Evolutionary conservation across 2,888 invertebrate species (phyloP), one percentile per base, ranked within the genome.

Genomic region (Dendrolimus pini): DNA sequence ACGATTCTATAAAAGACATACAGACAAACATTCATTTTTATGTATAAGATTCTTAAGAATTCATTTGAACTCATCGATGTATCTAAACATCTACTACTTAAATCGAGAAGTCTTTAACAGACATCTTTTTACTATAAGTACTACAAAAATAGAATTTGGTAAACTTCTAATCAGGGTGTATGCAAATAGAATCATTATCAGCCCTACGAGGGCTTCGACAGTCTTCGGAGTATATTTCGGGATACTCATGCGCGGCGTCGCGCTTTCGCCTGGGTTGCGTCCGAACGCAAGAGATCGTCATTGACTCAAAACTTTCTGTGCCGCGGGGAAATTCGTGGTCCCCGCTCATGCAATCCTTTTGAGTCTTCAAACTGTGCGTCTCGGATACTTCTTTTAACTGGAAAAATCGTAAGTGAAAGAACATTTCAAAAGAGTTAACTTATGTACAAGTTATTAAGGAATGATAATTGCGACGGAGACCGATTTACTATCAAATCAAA

Each of bases 211-310:
- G 47, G 12, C 47, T 47, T 7, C 47, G 47, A 47, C 47, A 47
- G 47, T 47, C 47, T 47, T 47, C 47, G 47, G 47, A 47, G 6
- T 47, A 47, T 12, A 9, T 12, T 47, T 47, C 9, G 9, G 47
- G 47, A 12, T 12, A 47, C 2, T 47, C 9, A 12, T 47, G 12
- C 2, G 47, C 9, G 47, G 61, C 64, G 58, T 65, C 62, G 10
- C 66, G 65, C 59, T 61, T 64, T 53, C 74, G 69, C 0, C 78
- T 72, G 58, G 75, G 79, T 66, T 77, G 82, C 53, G 68, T 70
- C 53, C 78, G 74, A 56, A 77, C 75, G 67, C 82, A 77, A 59
- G 75, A 68, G 55, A 74, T 65, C 30, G 74, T 65, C 65, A 72
- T 70, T 12, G 75, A 69, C 41, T 73, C 77, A 68, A 67, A 71